phyloP scores from a whole-genome alignment of 2,797 vertebrate species.

The Tiaroga cobitis region DNA sequence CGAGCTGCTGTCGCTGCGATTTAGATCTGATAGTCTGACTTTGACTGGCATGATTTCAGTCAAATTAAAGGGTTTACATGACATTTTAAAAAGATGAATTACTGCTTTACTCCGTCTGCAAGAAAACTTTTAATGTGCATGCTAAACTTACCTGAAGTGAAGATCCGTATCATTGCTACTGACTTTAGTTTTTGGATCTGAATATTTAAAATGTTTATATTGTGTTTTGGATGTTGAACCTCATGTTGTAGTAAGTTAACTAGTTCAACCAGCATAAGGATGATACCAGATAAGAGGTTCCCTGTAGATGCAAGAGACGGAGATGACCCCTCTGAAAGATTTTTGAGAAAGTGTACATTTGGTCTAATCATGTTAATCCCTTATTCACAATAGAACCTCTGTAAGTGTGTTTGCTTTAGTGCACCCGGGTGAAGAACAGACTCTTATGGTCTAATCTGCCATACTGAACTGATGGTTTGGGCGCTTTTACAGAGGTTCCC shows the following conservation, averaged over 20 bases:
- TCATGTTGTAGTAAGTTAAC: not conserved
- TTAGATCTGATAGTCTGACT: not conserved
- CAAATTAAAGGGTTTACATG: not conserved
- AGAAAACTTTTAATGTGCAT: too few relatives aligned
- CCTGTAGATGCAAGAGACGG: conserved; percentile 6
- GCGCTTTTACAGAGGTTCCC: conserved; percentile 34
- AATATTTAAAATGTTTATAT: not conserved
- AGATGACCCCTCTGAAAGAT: conserved; percentile 14
- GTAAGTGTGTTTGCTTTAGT: conserved; percentile 39
- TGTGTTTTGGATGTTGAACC: not conserved
- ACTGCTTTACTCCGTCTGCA: not conserved
- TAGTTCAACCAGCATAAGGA: not conserved
- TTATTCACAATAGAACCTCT: conserved; percentile 33
- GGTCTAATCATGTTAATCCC: conserved; percentile 38
- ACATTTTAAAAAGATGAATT: not conserved
- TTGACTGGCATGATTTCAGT: not conserved
- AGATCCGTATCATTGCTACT: not conserved
- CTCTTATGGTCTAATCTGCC: conserved; percentile 49
- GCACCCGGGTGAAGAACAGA: conserved; percentile 16
- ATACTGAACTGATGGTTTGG: conserved; percentile 36
- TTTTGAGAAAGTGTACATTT: conserved; percentile 32
- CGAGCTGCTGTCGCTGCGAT: not conserved
- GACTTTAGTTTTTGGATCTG: not conserved
- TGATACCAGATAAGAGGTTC: not conserved
- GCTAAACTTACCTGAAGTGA: not conserved